Percentiles rank a stretch among this genome's conserved stretches.
Evolutionary conservation across 2,888 invertebrate genomes (phyloP).

Genomic region (Iphiclides podalirius): DNA sequence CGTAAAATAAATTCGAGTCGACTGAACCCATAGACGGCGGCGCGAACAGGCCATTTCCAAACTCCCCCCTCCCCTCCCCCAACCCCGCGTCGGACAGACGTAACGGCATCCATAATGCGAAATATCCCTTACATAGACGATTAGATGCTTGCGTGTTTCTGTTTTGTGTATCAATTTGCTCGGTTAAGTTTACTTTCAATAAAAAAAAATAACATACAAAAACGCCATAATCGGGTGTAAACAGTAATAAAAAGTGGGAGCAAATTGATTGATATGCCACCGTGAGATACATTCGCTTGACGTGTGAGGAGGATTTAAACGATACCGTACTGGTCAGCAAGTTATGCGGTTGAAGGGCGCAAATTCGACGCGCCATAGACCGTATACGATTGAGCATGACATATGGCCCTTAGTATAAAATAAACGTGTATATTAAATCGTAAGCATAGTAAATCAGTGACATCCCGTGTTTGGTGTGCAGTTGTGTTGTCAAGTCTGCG

Average conservation of each 20-base stretch:
- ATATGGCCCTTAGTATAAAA: conserved; percentile 31
- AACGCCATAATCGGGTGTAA: conserved; percentile 21
- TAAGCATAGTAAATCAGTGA: conserved; percentile 14
- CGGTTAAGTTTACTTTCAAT: conserved; percentile 4
- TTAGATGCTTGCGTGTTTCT: conserved; percentile 50
- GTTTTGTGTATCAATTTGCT: conserved; percentile 29
- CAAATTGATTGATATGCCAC: conserved; percentile 29
- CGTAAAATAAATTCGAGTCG: too few species aligned
- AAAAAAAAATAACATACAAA: conserved; percentile 16
- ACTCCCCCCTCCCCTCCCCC: background rate
- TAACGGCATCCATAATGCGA: conserved; percentile 41
- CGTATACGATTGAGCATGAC: conserved; percentile 32
- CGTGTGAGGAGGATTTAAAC: background rate
- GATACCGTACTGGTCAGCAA: background rate
- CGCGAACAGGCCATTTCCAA: background rate
- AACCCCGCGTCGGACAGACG: conserved; percentile 46
- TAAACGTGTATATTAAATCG: conserved; percentile 25
- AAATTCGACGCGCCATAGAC: conserved; percentile 14
- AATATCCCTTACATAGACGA: conserved; percentile 55
- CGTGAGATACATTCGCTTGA: conserved; percentile 4
- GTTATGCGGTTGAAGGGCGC: too few species aligned
- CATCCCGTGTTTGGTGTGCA: conserved; percentile 28
- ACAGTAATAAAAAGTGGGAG: conserved; percentile 24
- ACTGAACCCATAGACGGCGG: background rate
- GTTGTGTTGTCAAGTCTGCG: conserved; percentile 37